phyloP scores from a whole-genome alignment of 2,888 invertebrate species.

The Pocota personata region DNA sequence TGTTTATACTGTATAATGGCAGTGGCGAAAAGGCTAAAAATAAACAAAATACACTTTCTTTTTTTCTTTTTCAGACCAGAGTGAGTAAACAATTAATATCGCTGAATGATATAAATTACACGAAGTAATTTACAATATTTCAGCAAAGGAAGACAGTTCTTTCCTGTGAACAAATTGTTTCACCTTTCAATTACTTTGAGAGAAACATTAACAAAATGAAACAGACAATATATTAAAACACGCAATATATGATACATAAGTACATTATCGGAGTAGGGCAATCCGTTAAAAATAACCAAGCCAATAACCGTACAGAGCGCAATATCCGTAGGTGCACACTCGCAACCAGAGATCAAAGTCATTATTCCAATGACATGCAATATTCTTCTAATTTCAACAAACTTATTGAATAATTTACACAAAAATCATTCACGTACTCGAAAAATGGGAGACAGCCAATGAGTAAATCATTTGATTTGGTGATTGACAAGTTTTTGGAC shows the following conservation, averaged over 20 bases:
- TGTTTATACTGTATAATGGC: conserved; percentile 43
- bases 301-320: too few relatives aligned
- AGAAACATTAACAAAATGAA: background rate
- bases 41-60: background rate
- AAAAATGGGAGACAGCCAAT: too few relatives aligned
- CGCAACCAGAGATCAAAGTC: too few relatives aligned
- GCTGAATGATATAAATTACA: background rate
- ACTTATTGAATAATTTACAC: too few relatives aligned
- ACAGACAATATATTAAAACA: background rate
- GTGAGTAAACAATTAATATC: background rate
- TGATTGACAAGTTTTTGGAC: too few relatives aligned
- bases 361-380: too few relatives aligned
- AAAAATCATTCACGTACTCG: too few relatives aligned
- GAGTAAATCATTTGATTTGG: too few relatives aligned
- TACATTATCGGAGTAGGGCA: too few relatives aligned
- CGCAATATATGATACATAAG: background rate
- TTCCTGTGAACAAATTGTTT: background rate
- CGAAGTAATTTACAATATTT: background rate
- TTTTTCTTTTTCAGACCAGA: background rate
- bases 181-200: background rate
- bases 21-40: conserved; percentile 31
- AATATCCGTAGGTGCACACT: too few relatives aligned
- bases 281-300: too few relatives aligned
- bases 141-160: background rate
- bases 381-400: too few relatives aligned